Base-by-base conservation (phyloP, 2,888 invertebrate species). In the Antheraea assamensis region DNA sequence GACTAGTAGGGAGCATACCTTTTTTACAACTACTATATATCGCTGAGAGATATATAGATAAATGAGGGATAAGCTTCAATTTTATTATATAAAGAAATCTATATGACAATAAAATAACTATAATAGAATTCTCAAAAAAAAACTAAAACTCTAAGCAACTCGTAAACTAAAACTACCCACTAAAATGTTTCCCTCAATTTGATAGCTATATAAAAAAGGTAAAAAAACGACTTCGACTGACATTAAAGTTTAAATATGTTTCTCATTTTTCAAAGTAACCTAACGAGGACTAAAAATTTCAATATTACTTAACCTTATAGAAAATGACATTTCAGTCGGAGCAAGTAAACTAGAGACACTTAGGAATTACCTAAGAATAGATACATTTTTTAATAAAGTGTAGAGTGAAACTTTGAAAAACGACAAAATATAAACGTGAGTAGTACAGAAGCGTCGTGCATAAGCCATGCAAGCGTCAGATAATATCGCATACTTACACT, bases 401-500 rank as follows among this genome's bases (percentile, higher is more conserved):
- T 21, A 17, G 66, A 21, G 47, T 15, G 13, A 47, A 35, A 70
- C 19, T 73, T 70, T 73, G 73, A 73, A 42, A 73, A 73, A 70
- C 27, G 73, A 73, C 70, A 70, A 24, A n/a, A 47, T 21, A 21
- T 19, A 70, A 70, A 66, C 42, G 70, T 73, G 27, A 55, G 55
- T 3, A 73, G 70, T 35, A 71, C 72, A 61, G 72, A 79, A 84
- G 86, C 83, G 77, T 76, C 80, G 80, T 83, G 84, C 85, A 64
- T 17, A 81, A 81, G 82, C 83, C 82, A 81, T 83, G 82, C 83
- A 80, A 78, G 83, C 81, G 78, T 76, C 75, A 74, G 74, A 73
- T 77, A 78, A 72, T 72, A 74, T 58, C 70, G 75, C 76, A 92
- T 97, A 98, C 98, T 98, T 97, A 98, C 98, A 98, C 96, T 97